A percentile compares a stretch with the other conserved stretches of the same genome.
Evolutionary conservation across 1,140 invertebrate species (phyloP).

Genomic region (Idris sp.): DNA sequence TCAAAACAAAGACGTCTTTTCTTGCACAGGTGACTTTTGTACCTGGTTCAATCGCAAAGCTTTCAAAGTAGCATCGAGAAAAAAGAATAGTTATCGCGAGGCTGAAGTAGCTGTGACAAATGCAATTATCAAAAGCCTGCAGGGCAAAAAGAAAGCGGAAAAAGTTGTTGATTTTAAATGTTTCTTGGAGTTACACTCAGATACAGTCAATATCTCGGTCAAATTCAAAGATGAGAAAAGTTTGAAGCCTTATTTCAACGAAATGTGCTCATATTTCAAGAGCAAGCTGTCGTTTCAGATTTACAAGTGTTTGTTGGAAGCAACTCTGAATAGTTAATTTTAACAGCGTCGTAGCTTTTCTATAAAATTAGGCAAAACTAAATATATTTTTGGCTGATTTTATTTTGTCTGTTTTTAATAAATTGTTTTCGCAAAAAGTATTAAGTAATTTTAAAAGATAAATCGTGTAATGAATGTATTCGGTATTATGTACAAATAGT

Average conservation of each 20-base stretch:
- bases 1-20: constrained; percentile 51
- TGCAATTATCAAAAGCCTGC: constrained; percentile 37
- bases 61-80: constrained; percentile 25
- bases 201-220: not conserved
- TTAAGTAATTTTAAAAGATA: too few relatives aligned
- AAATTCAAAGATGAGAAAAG: constrained; percentile 2
- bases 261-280: not conserved
- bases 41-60: constrained; percentile 65
- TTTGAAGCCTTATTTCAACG: not conserved
- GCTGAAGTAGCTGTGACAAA: constrained; percentile 68
- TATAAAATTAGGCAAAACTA: too few relatives aligned
- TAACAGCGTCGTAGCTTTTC: too few relatives aligned
- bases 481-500: too few relatives aligned
- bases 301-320: not conserved
- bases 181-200: not conserved
- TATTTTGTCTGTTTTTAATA: too few relatives aligned
- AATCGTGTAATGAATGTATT: too few relatives aligned
- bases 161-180: constrained; percentile 2
- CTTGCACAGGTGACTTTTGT: constrained; percentile 62
- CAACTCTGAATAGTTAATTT: too few relatives aligned
- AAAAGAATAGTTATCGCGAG: constrained; percentile 54
- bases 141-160: not conserved
- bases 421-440: too few relatives aligned
- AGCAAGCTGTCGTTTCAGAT: not conserved
- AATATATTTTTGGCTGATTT: too few relatives aligned